Base-by-base conservation (phyloP, 2,113 vertebrate genomes). In the Procapra przewalskii region DNA sequence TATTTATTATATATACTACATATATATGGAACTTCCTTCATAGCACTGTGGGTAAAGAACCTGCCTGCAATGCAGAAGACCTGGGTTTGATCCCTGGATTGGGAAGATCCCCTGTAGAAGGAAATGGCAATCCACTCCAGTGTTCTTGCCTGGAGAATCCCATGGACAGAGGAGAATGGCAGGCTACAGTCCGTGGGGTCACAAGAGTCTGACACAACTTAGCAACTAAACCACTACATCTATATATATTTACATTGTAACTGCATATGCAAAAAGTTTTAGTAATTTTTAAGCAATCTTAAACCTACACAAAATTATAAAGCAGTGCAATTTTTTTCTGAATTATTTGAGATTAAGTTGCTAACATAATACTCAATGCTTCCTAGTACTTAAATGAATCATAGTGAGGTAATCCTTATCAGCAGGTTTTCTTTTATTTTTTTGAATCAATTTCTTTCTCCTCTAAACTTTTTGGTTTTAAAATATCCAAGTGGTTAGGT, bases 181-280 rank as follows among this genome's bases (percentile, higher is more conserved):
- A 40, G 67, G 67, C 67, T 71, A 71, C n/a, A 71, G n/a, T 23
- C 10, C 10, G 23, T 12, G 67, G 5, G 64, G 19, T 71, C 67
- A 23, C n/a, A 71, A 40, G n/a, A 75, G 67, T 75, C 2, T 0
- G 67, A 40, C n/a, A 40, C 19, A 11, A 71, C 19, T 71, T 75
- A 75, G 67, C n/a, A 40, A 75, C n/a, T 75, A 75, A 75, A 40
- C 67, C n/a, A 75, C 19, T n/a, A 40, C 21, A 23, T 40, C n/a
- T 75, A 75, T 75, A 75, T 75, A 40, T 75, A 40, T 59, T 60
- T 59, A n/a, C 25, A 75, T 29, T 95, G 6, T 52, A 25, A 6
- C 27, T 95, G 4, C 45, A 91, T 85, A 97, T 91, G 31, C 14
- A 96, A 92, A 59, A 67, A 40, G 29, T 48, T 94, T 83, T 86